phyloP scores from a whole-genome alignment of 2,797 vertebrate species.

The Poeciliopsis gracilis region DNA sequence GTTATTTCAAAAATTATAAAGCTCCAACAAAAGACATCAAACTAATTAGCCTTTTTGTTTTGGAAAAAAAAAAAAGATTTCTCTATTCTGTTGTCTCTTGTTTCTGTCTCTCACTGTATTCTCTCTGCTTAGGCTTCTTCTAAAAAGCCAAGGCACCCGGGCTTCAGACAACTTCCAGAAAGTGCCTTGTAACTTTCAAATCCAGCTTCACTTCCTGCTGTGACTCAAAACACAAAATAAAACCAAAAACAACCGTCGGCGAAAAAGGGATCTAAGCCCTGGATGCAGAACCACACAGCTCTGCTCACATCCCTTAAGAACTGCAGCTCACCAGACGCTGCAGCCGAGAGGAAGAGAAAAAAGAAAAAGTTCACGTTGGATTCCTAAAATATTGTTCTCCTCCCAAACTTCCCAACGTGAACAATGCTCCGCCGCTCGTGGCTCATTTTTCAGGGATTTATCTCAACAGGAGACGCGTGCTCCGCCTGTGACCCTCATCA shows the following conservation, averaged over 20 bases:
- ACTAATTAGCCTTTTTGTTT: too few relatives aligned
- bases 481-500: constrained; percentile 45
- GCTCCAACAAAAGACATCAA: too few relatives aligned
- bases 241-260: constrained; percentile 2
- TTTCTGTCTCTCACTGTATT: background rate
- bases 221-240: constrained; percentile 39
- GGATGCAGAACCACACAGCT: constrained; percentile 3
- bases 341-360: background rate
- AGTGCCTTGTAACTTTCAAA: constrained; percentile 50
- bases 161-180: background rate
- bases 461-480: constrained; percentile 51
- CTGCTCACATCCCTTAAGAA: constrained; percentile 43
- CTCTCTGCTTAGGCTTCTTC: background rate
- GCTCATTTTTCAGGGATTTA: background rate
- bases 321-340: background rate
- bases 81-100: too few relatives aligned
- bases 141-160: too few relatives aligned
- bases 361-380: background rate
- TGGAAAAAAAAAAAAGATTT: too few relatives aligned
- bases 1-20: too few relatives aligned
- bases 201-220: constrained; percentile 62
- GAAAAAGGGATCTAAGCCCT: constrained; percentile 58
- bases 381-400: background rate
- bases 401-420: background rate
- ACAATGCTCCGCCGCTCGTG: background rate